Conservation (phyloP, 2,113 vertebrate species). For the Eulemur macaco region DNA sequence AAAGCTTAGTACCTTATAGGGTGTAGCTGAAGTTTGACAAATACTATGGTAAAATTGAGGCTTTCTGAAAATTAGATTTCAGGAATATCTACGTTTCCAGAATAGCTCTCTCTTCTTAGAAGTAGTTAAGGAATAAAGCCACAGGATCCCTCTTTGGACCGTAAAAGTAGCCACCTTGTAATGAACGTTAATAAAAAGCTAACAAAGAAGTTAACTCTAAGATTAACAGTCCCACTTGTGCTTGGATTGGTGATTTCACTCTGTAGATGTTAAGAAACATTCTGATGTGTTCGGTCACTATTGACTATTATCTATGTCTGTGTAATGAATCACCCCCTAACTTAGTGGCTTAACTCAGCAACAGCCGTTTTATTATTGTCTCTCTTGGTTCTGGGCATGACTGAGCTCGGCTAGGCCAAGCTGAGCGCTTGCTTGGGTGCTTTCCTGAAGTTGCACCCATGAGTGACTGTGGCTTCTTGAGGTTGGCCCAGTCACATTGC, state of each 20-base stretch:
- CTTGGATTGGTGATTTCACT: background rate
- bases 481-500: background rate
- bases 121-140: background rate
- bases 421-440: too few relatives aligned
- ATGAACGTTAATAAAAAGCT: background rate
- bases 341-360: background rate
- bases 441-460: background rate
- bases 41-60: background rate
- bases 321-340: background rate
- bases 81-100: background rate
- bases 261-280: background rate
- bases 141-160: background rate
- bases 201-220: background rate
- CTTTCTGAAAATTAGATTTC: conserved; percentile 38
- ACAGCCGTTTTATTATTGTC: background rate
- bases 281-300: background rate
- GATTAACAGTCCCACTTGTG: background rate
- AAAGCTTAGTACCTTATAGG: background rate
- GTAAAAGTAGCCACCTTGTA: background rate
- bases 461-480: background rate
- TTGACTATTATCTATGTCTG: background rate
- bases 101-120: background rate
- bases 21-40: background rate
- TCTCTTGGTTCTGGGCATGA: background rate
- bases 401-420: background rate